Conservation (phyloP, 2,888 invertebrate species). For the Harpalus rufipes region DNA sequence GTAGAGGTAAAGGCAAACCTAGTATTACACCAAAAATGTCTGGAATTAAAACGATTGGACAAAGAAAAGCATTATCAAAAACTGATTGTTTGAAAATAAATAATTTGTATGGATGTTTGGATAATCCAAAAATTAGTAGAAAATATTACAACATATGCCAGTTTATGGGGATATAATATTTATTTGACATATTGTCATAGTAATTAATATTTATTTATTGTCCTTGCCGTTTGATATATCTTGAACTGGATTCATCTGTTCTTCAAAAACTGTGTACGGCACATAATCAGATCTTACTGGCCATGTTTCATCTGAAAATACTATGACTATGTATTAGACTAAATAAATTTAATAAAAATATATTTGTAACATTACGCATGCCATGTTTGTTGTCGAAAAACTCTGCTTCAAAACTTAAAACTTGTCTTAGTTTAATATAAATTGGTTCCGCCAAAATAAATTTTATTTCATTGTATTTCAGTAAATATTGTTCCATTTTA, state of each 20-base stretch:
- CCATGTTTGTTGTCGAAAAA: neutral
- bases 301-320: conserved; percentile 70
- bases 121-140: conserved; percentile 76
- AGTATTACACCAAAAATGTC: conserved; percentile 81
- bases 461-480: conserved; percentile 78
- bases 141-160: conserved; percentile 81
- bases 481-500: conserved; percentile 75
- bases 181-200: conserved; percentile 45
- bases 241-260: conserved; percentile 69
- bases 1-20: conserved; percentile 81
- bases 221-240: conserved; percentile 65
- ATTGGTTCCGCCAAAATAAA: conserved; percentile 76
- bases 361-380: neutral
- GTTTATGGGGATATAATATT: conserved; percentile 77
- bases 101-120: conserved; percentile 82
- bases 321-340: neutral
- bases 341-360: neutral
- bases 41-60: conserved; percentile 80
- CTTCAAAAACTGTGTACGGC: conserved; percentile 69
- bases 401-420: neutral
- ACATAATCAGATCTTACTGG: conserved; percentile 70
- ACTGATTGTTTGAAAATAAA: conserved; percentile 85
- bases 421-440: neutral
- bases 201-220: neutral
- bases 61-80: conserved; percentile 82